Conservation (phyloP, 2,113 vertebrate genomes). For the Scopus umbretta region DNA sequence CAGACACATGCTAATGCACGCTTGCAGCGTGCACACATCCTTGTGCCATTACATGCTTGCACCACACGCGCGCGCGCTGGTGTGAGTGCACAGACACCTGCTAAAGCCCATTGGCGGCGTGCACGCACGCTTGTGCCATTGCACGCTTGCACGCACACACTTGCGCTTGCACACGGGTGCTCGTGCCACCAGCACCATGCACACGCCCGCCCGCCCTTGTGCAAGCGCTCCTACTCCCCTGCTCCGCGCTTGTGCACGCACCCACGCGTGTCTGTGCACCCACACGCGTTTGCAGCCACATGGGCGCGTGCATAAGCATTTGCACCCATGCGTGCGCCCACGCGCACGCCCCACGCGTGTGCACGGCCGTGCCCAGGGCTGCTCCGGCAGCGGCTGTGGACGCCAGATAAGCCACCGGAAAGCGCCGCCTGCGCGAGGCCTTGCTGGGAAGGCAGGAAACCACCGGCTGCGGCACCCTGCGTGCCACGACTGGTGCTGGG, state of each 20-base stretch:
- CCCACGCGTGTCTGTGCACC: neutral
- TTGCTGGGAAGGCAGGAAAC: neutral
- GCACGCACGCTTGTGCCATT: neutral
- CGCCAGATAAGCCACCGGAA: neutral
- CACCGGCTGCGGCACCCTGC: neutral
- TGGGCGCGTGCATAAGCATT: neutral
- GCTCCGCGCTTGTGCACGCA: too few species aligned
- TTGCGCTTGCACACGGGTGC: too few species aligned
- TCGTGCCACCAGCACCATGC: too few species aligned
- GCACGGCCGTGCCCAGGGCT: neutral
- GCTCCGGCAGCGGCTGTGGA: neutral
- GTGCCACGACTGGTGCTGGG: neutral
- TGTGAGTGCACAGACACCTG: too few species aligned
- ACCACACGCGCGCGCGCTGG: accelerated
- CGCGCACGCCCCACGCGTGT: neutral
- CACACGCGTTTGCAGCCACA: accelerated
- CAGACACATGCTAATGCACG: too few species aligned
- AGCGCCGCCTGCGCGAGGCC: neutral
- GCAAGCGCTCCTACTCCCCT: too few species aligned
- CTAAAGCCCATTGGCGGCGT: neutral
- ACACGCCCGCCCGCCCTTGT: too few species aligned
- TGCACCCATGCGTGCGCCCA: neutral
- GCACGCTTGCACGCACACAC: neutral
- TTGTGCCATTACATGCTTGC: neutral
- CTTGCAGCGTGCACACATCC: neutral